Percentiles rank a stretch among this genome's conserved stretches.
phyloP scores from a whole-genome alignment of 2,797 vertebrate genomes.

The Acestrorhynchus altus region DNA sequence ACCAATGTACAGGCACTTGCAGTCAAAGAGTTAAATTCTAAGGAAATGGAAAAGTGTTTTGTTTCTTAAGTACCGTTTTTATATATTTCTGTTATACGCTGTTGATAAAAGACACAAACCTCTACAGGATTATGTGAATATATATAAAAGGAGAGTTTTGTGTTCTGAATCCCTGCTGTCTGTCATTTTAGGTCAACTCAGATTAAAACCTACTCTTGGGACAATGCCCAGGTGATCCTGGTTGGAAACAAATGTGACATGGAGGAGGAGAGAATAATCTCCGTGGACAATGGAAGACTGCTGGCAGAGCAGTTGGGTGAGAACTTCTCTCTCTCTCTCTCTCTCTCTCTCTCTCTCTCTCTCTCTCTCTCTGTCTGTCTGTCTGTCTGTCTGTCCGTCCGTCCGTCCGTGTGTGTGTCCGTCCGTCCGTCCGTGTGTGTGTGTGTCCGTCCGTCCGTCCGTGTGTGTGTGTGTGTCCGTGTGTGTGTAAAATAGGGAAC shows the following conservation, averaged over 20 bases:
- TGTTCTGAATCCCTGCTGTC: conserved; percentile 9
- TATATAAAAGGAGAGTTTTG: neutral
- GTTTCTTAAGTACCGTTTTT: neutral
- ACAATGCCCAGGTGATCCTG: conserved; percentile 96
- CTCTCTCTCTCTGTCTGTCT: no score
- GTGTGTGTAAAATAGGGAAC: neutral
- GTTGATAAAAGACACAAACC: neutral
- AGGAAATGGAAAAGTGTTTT: neutral
- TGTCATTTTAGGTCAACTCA: conserved; percentile 89
- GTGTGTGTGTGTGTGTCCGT: neutral
- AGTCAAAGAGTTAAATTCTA: neutral
- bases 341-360: no score
- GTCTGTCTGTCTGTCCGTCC: no score
- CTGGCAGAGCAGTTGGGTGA: conserved; percentile 96
- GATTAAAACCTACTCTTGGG: conserved; percentile 98
- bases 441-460: neutral
- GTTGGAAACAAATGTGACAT: conserved; percentile 97
- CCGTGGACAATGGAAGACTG: conserved; percentile 89
- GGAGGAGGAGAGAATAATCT: conserved; percentile 94
- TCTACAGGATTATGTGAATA: neutral
- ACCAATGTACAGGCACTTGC: neutral
- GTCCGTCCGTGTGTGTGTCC: neutral
- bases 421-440: neutral
- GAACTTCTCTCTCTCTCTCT: no score
- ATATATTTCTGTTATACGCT: neutral